phyloP scores from a whole-genome alignment of 2,113 vertebrate genomes.

The Lethenteron reissneri region DNA sequence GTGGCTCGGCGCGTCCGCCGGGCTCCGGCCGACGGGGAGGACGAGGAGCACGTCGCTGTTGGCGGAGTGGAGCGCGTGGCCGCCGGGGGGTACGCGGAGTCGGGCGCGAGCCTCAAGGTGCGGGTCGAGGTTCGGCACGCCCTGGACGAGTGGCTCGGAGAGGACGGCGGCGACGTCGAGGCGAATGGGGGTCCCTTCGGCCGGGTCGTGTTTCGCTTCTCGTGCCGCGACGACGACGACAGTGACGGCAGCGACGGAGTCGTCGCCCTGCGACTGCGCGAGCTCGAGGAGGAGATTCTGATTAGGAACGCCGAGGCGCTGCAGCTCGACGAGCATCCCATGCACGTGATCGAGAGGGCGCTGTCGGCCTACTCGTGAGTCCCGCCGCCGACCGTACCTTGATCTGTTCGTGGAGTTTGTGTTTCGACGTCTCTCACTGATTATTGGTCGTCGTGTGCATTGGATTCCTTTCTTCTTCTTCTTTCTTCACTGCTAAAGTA shows the following conservation, averaged over 20 bases:
- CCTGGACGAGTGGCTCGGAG: too few species aligned
- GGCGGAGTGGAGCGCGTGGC: conserved; percentile 14
- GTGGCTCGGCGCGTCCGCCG: conserved; percentile 16
- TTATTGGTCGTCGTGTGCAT: too few species aligned
- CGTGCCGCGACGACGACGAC: conserved; percentile 13
- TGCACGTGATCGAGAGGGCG: conserved; percentile 13
- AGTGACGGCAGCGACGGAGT: too few species aligned
- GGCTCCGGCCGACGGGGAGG: not conserved
- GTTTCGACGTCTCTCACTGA: too few species aligned
- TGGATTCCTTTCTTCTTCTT: too few species aligned
- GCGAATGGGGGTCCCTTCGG: conserved; percentile 21
- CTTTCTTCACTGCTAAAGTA: too few species aligned
- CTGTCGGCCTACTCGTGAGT: conserved; percentile 17
- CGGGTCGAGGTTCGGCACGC: conserved; percentile 18
- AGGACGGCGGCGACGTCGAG: not conserved
- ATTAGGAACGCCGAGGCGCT: conserved; percentile 30
- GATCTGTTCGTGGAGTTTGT: too few species aligned
- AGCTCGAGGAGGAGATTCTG: conserved; percentile 27
- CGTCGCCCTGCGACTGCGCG: conserved; percentile 9
- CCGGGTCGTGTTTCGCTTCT: conserved; percentile 32
- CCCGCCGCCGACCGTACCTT: too few species aligned
- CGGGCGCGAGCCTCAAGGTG: conserved; percentile 35
- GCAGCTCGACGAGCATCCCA: conserved; percentile 15
- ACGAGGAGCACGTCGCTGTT: conserved; percentile 7
- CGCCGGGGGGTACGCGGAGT: conserved; percentile 27